Evolutionary conservation across 2,888 invertebrate genomes (phyloP), one percentile per base, ranked within the genome.

Genomic region (Drosophila maculinotata): DNA sequence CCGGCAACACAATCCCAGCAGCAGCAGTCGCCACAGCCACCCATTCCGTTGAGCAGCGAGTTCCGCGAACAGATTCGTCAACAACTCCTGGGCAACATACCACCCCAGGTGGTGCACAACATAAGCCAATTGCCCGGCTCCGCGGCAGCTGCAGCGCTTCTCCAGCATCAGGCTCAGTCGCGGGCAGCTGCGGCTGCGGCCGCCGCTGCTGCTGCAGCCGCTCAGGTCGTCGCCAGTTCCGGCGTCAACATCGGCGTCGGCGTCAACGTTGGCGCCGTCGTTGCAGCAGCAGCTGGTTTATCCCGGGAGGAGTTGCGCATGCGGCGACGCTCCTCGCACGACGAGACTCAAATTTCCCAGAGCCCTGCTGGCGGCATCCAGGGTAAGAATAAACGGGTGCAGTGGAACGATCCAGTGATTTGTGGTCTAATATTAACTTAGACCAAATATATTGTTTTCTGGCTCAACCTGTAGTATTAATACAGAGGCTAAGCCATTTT

Each of bases 251-350:
- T 15, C 8, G 78, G 80, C 15, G 89, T 52, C 12, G 67, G 69
- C 15, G 36, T 28, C 35, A 48, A 41, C 23, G 45, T 17, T 23
- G 44, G 36, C 15, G 30, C 54, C 5, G 75, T 73, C n/a, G n/a
- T n/a, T n/a, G n/a, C n/a, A n/a, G n/a, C n/a, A n/a, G n/a, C n/a
- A n/a, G n/a, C n/a, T 5, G 91, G 86, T 23, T 47, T 92, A 45
- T 90, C 90, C n/a, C 85, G 92, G 8, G 92, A 92, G 67, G 92
- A 92, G 81, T 69, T 92, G 57, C 89, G 91, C 38, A 89, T 91
- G 88, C 89, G 92, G 6, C 87, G 92, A 7, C 90, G 92, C 44
- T 92, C 92, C 1, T 92, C 92, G n/a, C 92, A 92, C 54, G 92
- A 92, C 59, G 92, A 92, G 70, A 91, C 91, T 0, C 92, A 92